phyloP scores from a whole-genome alignment of 1,140 invertebrate species.

The Lucilia sericata region DNA sequence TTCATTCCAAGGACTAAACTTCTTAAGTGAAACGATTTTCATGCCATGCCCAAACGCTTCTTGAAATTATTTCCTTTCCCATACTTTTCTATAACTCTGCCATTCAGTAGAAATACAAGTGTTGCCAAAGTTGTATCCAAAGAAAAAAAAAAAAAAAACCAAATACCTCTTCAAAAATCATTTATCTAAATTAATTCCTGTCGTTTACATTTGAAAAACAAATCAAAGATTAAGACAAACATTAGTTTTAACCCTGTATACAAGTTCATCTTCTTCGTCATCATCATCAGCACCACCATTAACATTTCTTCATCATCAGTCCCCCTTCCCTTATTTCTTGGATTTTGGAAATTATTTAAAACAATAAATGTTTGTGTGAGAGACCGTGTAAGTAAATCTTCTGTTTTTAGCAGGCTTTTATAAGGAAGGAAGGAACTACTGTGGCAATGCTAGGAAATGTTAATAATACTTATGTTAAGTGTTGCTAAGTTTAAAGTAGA shows the following conservation, averaged over 20 bases:
- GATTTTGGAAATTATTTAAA: slow-evolving; percentile 25
- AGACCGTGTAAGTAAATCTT: neutral
- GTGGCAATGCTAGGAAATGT: neutral
- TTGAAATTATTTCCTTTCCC: neutral
- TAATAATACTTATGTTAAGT: too few relatives aligned
- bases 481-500: too few relatives aligned
- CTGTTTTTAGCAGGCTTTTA: neutral
- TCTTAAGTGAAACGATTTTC: slow-evolving; percentile 54
- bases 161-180: slow-evolving; percentile 65
- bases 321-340: neutral
- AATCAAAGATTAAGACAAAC: slow-evolving; percentile 69
- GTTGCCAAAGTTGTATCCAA: slow-evolving; percentile 31
- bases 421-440: neutral
- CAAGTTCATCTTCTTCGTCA: neutral
- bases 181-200: slow-evolving; percentile 69
- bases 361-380: neutral
- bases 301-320: neutral
- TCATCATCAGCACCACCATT: neutral
- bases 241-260: slow-evolving; percentile 55
- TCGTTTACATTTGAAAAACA: slow-evolving; percentile 68
- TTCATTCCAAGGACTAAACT: neutral
- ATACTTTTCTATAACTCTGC: neutral
- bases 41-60: slow-evolving; percentile 53
- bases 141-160: too few relatives aligned
- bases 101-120: neutral